Conservation (phyloP, 2,797 vertebrate genomes). For the Avahi laniger region DNA sequence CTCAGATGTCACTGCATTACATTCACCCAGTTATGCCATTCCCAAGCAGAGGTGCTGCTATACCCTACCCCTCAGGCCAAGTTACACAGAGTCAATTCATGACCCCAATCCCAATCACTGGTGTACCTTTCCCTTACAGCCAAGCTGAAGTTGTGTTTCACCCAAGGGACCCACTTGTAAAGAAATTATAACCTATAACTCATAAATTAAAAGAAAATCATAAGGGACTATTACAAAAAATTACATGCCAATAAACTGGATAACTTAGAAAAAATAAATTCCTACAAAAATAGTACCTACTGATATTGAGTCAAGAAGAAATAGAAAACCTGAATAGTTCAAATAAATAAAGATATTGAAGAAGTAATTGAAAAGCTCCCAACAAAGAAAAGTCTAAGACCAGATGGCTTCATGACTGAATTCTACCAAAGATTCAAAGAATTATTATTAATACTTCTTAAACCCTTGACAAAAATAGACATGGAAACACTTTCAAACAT, state of each 20-base stretch:
- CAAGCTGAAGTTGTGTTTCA: not conserved
- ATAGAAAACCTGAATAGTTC: not conserved
- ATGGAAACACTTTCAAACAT: not conserved
- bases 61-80: not conserved
- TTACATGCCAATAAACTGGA: not conserved
- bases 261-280: not conserved
- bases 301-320: not conserved
- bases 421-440: not conserved
- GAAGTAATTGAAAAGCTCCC: not conserved
- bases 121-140: not conserved
- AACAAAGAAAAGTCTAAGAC: not conserved
- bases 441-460: not conserved
- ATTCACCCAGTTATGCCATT: not conserved
- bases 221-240: not conserved
- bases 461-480: not conserved
- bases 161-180: not conserved
- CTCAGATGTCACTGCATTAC: not conserved
- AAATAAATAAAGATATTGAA: not conserved
- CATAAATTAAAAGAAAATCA: not conserved
- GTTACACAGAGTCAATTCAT: not conserved
- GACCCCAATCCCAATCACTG: not conserved
- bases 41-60: not conserved
- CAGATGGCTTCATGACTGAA: not conserved
- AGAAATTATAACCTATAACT: not conserved
- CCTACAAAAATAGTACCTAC: not conserved